Evolutionary conservation across 1,140 invertebrate genomes (phyloP).

Genomic region (Probaryconus sp.): DNA sequence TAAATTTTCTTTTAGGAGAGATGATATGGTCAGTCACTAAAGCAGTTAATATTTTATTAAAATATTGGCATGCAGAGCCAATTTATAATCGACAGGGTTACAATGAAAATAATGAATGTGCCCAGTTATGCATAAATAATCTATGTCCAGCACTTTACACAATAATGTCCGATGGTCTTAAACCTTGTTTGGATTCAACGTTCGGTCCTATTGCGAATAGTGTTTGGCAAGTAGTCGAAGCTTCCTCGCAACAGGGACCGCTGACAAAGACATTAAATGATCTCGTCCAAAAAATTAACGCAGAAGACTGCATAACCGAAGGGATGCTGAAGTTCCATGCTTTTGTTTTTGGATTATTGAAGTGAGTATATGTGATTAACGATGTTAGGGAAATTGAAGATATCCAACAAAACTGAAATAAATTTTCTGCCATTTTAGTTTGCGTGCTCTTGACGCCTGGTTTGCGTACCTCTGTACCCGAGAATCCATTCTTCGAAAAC

Average conservation of each 20-base stretch:
- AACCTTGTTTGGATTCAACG: slow-evolving; percentile 88
- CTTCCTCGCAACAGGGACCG: slow-evolving; percentile 91
- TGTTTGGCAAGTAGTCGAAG: slow-evolving; percentile 92
- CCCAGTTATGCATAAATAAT: slow-evolving; percentile 84
- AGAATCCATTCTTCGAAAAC: slow-evolving; percentile 88
- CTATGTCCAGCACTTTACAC: slow-evolving; percentile 91
- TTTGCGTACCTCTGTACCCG: slow-evolving; percentile 88
- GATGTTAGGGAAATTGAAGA: no score
- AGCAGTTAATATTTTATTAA: slow-evolving; percentile 83
- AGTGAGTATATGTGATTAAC: slow-evolving; percentile 81
- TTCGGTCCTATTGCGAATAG: slow-evolving; percentile 92
- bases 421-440: slow-evolving; percentile 78
- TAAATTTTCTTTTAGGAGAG: slow-evolving; percentile 73
- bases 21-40: slow-evolving; percentile 83
- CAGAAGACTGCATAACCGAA: slow-evolving; percentile 89
- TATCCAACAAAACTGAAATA: no score
- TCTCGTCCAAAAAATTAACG: slow-evolving; percentile 90
- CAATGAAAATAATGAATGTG: slow-evolving; percentile 78
- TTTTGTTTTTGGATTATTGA: slow-evolving; percentile 92
- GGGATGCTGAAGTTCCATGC: slow-evolving; percentile 93
- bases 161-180: slow-evolving; percentile 89
- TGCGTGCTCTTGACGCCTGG: slow-evolving; percentile 90
- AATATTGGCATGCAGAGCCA: slow-evolving; percentile 74
- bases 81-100: slow-evolving; percentile 64
- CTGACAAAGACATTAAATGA: slow-evolving; percentile 92